Base-by-base conservation (phyloP, 2,797 vertebrate genomes). In the Mormyrops attenuatus region DNA sequence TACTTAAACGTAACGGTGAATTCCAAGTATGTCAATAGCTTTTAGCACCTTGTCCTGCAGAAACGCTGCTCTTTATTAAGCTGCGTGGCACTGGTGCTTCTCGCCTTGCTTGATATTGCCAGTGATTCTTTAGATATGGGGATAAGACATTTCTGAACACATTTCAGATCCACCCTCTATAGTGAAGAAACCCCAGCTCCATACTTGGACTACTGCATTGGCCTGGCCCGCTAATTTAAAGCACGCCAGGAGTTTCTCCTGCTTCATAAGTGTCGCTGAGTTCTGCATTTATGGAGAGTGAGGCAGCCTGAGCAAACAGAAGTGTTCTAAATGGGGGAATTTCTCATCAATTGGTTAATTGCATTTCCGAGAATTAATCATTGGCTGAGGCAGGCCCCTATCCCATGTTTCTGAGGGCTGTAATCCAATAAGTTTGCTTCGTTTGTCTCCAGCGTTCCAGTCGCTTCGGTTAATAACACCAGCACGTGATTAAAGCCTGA, bases 171-270 rank as follows among this genome's bases (percentile, higher is more conserved):
- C 86, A 93, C 92, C 92, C 92, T 93, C 94, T 93, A 92, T 92
- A 91, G 92, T 52, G 89, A n/a, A 41, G 63, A 80, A 66, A 91
- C n/a, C 77, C 30, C 5, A 55, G 22, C 89, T 89, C 87, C 92
- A 91, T 91, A 93, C 92, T 91, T 88, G 91, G 92, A 90, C 92
- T 77, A 94, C 93, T 92, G 92, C 94, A 92, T 91, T 85, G 57
- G 93, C 93, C 93, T 93, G 92, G 92, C 55, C 89, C 92, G 93
- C 89, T 95, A 91, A 95, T 95, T 94, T 94, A 91, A 93, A 93
- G 92, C 93, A 91, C 92, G 89, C 94, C 49, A 41, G 93, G 93
- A 92, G 92, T 90, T 77, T 22, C 17, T 88, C 49, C 22, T 69
- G 13, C 44, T 60, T 55, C 90, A 92, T 90, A 93, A 93, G 92